Evolutionary conservation across 2,113 vertebrate species (phyloP), one percentile per base, ranked within the genome.

Genomic region (Nettapus auritus): DNA sequence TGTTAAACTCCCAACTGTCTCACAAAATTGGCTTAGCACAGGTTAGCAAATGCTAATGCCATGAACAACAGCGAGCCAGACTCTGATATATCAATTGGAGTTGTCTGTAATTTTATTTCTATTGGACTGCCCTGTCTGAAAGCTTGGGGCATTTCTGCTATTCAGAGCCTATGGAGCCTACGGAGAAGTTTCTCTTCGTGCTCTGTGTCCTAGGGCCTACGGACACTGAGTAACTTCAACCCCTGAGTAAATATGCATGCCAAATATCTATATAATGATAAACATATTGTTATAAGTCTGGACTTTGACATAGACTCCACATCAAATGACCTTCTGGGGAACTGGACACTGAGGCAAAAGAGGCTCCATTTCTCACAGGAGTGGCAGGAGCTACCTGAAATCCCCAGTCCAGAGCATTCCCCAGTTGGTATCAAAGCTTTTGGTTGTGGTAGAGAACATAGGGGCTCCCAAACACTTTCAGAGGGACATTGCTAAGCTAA

Each of bases 11-110:
- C 74, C 44, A 87, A 80, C 84, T 82, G 69, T 64, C 73, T 97
- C 79, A 75, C 50, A 79, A 56, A 97, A 95, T 64, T 94, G 96
- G 83, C 68, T 79, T 75, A 80, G 77, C 84, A 44, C 87, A 92
- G 86, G 90, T 95, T 94, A 94, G 93, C 63, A 86, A 90, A 87
- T 67, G 50, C 46, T 92, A 33, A 90, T 33, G 68, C 55, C 80
- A 76, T 50, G 22, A 80, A 63, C 57, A 81, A 31, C 57, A 59
- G 71, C 90, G 92, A 57, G 52, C 44, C 82, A 77, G 77, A 57
- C 62, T 86, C 3, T 33, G 63, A 59, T 57, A 19, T 8, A 92
- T 79, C 86, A 89, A 1, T 4, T 67, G 82, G 84, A 77, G 55
- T 13, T 3, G 3, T 12, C 4, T 44, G 23, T 36, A n/a, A 55